Evolutionary conservation across 2,888 invertebrate genomes (phyloP).

Genomic region (Drosophila neonasuta): DNA sequence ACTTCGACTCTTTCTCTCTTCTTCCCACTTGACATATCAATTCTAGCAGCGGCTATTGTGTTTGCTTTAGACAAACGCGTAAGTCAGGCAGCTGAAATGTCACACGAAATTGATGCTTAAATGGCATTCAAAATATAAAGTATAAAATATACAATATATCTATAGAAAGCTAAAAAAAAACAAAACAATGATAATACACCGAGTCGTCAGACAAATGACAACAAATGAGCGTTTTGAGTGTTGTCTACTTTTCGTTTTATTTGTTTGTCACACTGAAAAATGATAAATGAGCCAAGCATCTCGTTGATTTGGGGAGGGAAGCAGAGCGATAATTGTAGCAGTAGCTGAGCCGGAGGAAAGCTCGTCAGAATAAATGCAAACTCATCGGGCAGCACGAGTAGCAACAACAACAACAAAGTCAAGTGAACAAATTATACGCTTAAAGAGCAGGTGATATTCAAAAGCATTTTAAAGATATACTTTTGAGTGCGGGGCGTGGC

Average conservation of each 20-base stretch:
- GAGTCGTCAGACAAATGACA: constrained; percentile 60
- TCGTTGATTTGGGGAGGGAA: background rate
- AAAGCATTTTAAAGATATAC: constrained; percentile 6
- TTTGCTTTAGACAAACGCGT: constrained; percentile 54
- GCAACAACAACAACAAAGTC: constrained; percentile 11
- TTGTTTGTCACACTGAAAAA: constrained; percentile 59
- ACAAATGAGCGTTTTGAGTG: constrained; percentile 68
- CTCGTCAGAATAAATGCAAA: constrained; percentile 46
- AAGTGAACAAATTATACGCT: constrained; percentile 64
- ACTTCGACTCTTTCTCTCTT: background rate
- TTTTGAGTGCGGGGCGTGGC: background rate
- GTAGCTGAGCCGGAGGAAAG: constrained; percentile 9
- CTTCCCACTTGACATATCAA: constrained; percentile 10
- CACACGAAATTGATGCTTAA: constrained; percentile 70
- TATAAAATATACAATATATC: constrained; percentile 27
- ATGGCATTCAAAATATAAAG: constrained; percentile 62
- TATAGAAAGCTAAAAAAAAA: background rate
- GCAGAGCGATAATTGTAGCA: background rate
- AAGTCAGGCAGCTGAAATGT: constrained; percentile 66
- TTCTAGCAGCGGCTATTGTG: constrained; percentile 29
- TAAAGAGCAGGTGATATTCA: constrained; percentile 53
- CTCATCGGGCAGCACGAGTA: constrained; percentile 46
- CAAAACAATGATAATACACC: constrained; percentile 37
- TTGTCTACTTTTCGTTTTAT: constrained; percentile 60
- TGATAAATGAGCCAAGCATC: constrained; percentile 65